phyloP scores from a whole-genome alignment of 2,797 vertebrate genomes.

The Macropodus opercularis region DNA sequence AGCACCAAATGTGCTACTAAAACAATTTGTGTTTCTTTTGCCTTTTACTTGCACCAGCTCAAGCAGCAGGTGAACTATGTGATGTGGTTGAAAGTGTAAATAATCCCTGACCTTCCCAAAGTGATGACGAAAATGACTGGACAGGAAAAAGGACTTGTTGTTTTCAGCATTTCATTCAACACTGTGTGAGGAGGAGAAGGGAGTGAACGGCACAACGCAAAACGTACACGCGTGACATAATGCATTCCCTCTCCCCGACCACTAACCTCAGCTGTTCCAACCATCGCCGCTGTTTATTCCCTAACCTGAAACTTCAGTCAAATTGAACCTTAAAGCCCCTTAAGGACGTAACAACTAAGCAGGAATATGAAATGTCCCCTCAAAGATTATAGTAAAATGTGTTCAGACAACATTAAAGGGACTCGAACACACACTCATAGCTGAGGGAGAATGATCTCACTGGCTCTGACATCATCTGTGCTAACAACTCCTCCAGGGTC shows the following conservation, averaged over 20 bases:
- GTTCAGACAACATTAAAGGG: slow-evolving; percentile 16
- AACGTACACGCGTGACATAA: neutral
- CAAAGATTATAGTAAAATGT: neutral
- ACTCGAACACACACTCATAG: slow-evolving; percentile 14
- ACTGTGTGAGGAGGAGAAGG: slow-evolving; percentile 37
- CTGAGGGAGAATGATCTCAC: slow-evolving; percentile 59
- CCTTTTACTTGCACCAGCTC: neutral
- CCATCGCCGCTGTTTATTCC: too few species aligned
- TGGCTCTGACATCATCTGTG: slow-evolving; percentile 55
- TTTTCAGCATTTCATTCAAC: slow-evolving; percentile 29
- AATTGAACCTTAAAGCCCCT: neutral
- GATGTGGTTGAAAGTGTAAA: neutral
- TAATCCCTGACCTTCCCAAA: neutral
- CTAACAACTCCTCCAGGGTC: slow-evolving; percentile 15
- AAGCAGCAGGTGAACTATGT: neutral
- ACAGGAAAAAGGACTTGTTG: slow-evolving; percentile 17
- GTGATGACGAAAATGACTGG: neutral
- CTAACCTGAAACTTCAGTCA: neutral
- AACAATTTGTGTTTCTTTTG: neutral
- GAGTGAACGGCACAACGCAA: slow-evolving; percentile 13
- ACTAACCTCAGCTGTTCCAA: too few species aligned
- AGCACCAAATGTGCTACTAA: too few species aligned
- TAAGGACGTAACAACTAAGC: neutral
- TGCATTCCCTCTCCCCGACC: neutral
- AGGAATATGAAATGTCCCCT: neutral